Conservation (phyloP, 2,113 vertebrate genomes). For the Tyto alba region DNA sequence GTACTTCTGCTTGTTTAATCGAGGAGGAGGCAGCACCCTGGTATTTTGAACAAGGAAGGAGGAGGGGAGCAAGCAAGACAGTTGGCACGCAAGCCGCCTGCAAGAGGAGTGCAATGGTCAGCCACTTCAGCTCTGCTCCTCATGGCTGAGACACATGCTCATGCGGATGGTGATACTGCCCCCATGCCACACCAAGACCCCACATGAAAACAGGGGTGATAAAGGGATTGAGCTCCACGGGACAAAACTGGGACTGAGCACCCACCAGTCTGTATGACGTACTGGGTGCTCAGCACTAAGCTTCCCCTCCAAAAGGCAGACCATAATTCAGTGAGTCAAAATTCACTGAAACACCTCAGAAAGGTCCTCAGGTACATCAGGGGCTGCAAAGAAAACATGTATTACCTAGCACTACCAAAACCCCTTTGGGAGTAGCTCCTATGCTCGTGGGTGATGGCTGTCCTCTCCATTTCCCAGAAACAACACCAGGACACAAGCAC, state of each 20-base stretch:
- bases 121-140: neutral
- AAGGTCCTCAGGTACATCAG: neutral
- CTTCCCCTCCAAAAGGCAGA: neutral
- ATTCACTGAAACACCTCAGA: neutral
- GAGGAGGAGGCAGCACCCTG: neutral
- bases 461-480: neutral
- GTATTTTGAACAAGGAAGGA: neutral
- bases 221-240: neutral
- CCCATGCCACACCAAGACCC: neutral
- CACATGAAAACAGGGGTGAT: neutral
- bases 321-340: neutral
- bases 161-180: neutral
- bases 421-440: neutral
- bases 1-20: neutral
- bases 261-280: neutral
- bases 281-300: neutral
- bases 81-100: too few relatives aligned
- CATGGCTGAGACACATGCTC: rapidly evolving
- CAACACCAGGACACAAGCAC: neutral
- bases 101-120: neutral
- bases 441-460: neutral
- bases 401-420: neutral
- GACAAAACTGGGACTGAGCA: neutral
- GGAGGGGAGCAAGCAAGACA: neutral
- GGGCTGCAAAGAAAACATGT: neutral